Evolutionary conservation across 2,888 invertebrate genomes (phyloP), one percentile per base, ranked within the genome.

Genomic region (Habrosyne pyritoides): DNA sequence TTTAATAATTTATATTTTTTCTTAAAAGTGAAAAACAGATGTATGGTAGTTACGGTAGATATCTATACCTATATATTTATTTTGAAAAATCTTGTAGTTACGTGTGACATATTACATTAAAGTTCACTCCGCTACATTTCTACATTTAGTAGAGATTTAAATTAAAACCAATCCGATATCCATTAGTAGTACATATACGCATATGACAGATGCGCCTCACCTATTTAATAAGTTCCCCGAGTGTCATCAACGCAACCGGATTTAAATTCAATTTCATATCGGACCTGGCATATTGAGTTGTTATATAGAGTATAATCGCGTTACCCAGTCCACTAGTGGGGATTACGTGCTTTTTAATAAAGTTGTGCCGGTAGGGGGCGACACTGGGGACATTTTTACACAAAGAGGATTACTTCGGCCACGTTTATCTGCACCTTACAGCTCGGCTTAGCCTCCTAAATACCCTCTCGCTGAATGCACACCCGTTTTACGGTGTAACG

Each of bases 331-430:
- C 89, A 90, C 87, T 89, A 91, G 86, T 86, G 83, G 75, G 87
- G 91, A 91, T 91, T 92, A 92, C 85, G 82, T 81, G 87, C 89
- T 91, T 92, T 92, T 91, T 92, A 92, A 91, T 92, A 91, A 92
- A 89, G 87, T 89, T 76, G 77, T 75, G 77, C 77, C 80, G 71
- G 75, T 79, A 77, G 86, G 89, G 88, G 85, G 89, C 77, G 86
- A 81, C 83, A 79, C 73, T 77, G 86, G 89, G 89, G 91, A 91
- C 91, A 90, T 90, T 91, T 91, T 91, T 91, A 84, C 84, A 92
- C 90, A 91, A 91, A 91, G 91, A 81, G 91, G 91, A 92, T 91
- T 92, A 92, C 86, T 87, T 83, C 75, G 87, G 84, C 81, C 84
- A 75, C 86, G 91, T 90, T 92, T 92, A 92, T 92, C 91, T 88